Conservation (phyloP, 2,113 vertebrate species). For the Nothobranchius furzeri region DNA sequence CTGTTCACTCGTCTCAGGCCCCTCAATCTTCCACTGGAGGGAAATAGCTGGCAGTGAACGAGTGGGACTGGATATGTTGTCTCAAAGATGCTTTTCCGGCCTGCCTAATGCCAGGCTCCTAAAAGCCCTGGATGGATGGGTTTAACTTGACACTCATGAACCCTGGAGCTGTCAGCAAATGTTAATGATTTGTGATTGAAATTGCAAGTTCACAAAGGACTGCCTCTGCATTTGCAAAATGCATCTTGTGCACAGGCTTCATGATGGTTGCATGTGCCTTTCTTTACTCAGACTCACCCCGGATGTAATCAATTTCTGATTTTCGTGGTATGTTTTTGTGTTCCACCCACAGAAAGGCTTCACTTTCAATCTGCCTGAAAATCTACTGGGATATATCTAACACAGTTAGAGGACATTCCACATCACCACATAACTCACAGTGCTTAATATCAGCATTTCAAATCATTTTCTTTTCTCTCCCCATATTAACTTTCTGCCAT, state of each 20-base stretch:
- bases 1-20: slow-evolving; percentile 42
- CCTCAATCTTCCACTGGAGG: slow-evolving; percentile 37
- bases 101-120: slow-evolving; percentile 56
- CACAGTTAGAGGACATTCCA: neutral
- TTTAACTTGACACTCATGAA: slow-evolving; percentile 52
- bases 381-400: slow-evolving; percentile 2
- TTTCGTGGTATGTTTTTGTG: slow-evolving; percentile 20
- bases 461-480: neutral
- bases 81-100: slow-evolving; percentile 38
- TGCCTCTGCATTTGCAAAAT: slow-evolving; percentile 21
- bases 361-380: slow-evolving; percentile 3
- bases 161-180: slow-evolving; percentile 46
- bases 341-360: slow-evolving; percentile 5
- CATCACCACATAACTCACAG: slow-evolving; percentile 8
- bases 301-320: slow-evolving; percentile 7
- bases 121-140: slow-evolving; percentile 55
- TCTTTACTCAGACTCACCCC: slow-evolving; percentile 15
- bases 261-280: slow-evolving; percentile 24
- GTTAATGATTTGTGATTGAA: slow-evolving; percentile 53
- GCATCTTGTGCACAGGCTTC: neutral
- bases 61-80: slow-evolving; percentile 41
- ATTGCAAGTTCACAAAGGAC: slow-evolving; percentile 38
- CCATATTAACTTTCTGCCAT: neutral
- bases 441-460: neutral
- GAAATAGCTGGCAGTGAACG: slow-evolving; percentile 35